Percentiles rank a stretch among this genome's conserved stretches.
These are phyloP conservation scores for Cyanoliseus patagonus DNA, from an alignment of 2,113 vertebrate genomes.

Conservation along the genomic window DNA sequence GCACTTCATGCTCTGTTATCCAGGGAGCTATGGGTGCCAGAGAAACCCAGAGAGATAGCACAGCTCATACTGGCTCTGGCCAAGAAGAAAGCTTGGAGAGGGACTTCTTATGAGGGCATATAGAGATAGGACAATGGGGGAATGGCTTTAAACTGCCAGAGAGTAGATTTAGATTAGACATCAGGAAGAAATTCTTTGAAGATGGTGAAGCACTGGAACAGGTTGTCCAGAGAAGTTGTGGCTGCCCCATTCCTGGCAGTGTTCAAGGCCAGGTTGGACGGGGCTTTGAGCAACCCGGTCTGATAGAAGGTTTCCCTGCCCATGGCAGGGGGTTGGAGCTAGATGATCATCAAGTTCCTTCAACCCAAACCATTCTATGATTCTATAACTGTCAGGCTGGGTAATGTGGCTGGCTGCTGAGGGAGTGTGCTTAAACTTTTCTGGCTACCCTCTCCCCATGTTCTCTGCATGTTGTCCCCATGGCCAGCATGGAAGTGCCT, in stretches of 20 bases:
- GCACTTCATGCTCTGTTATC: slow-evolving; percentile 53
- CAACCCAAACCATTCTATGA: neutral
- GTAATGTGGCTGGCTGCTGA: accelerated
- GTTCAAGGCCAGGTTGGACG: neutral
- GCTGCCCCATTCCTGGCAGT: neutral
- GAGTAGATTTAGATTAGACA: neutral
- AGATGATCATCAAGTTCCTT: neutral
- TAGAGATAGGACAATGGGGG: neutral
- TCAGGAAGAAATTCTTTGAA: neutral
- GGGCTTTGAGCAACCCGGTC: neutral
- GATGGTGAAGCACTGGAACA: neutral
- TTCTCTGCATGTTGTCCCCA: neutral
- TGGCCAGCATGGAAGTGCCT: neutral
- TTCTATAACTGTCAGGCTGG: neutral
- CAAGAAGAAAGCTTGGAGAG: neutral
- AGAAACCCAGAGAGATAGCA: neutral
- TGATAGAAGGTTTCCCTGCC: neutral
- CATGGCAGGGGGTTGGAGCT: neutral
- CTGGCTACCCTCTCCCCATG: accelerated
- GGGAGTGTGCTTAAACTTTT: neutral
- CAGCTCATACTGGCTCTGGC: neutral
- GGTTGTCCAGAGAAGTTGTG: neutral
- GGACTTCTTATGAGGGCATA: neutral
- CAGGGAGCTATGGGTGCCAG: slow-evolving; percentile 1
- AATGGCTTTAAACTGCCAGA: neutral